Percentiles rank a stretch among this genome's conserved stretches.
phyloP scores from a whole-genome alignment of 2,888 invertebrate genomes.

The Pandemis heparana region DNA sequence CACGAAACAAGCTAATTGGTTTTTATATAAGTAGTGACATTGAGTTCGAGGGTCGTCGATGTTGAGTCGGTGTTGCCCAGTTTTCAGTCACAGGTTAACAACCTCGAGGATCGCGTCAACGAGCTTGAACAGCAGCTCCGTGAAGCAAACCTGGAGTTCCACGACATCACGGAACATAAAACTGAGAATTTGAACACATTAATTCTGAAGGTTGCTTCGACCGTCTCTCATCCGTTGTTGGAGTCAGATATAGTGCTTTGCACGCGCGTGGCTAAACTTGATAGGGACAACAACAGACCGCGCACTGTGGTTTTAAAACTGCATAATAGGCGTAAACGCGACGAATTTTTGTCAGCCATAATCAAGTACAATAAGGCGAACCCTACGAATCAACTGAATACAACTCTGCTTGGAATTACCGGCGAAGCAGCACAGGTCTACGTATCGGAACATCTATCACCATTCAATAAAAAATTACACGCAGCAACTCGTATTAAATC shows the following conservation, averaged over 20 bases:
- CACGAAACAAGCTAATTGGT: too few species aligned
- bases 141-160: conserved; percentile 4
- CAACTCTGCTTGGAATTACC: too few species aligned
- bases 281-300: not conserved
- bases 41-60: too few species aligned
- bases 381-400: too few species aligned
- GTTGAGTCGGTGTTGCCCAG: not conserved
- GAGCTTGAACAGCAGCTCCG: too few species aligned
- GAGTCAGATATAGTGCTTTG: conserved; percentile 4
- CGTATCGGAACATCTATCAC: too few species aligned
- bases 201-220: not conserved
- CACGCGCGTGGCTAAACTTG: not conserved
- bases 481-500: too few species aligned
- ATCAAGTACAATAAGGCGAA: conserved; percentile 4
- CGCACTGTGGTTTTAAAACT: conserved; percentile 15
- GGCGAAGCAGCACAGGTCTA: too few species aligned
- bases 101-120: too few species aligned
- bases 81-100: too few species aligned
- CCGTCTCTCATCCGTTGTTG: not conserved
- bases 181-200: not conserved
- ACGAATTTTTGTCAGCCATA: conserved; percentile 17
- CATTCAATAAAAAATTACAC: too few species aligned
- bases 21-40: not conserved
- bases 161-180: conserved; percentile 3
- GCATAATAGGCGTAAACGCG: conserved; percentile 1